phyloP scores from a whole-genome alignment of 2,797 vertebrate genomes.

The Pipistrellus pygmaeus region DNA sequence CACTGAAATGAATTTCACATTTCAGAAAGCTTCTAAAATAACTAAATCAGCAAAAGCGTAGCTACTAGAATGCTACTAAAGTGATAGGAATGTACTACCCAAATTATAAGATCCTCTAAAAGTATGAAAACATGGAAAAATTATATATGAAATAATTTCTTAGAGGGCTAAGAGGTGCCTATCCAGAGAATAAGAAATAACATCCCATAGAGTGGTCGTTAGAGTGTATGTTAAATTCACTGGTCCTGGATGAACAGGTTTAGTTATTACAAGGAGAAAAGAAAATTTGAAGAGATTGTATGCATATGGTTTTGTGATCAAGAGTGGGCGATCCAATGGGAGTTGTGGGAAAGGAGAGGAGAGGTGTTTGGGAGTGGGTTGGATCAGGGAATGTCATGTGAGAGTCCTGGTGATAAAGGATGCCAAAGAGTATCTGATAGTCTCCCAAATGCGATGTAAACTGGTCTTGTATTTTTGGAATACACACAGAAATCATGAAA shows the following conservation, averaged over 20 bases:
- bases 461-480: constrained; percentile 16
- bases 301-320: not conserved
- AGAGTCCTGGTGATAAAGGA: not conserved
- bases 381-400: no score
- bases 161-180: not conserved
- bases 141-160: not conserved
- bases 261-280: not conserved
- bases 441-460: not conserved
- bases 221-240: not conserved
- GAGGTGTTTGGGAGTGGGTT: not conserved
- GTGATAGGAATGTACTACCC: not conserved
- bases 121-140: not conserved
- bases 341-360: not conserved
- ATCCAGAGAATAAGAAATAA: not conserved
- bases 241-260: not conserved
- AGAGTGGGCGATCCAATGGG: not conserved
- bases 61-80: not conserved
- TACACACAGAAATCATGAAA: constrained; percentile 54
- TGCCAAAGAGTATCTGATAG: not conserved
- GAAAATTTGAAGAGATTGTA: not conserved
- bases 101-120: not conserved
- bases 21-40: not conserved
- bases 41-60: not conserved
- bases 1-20: not conserved
- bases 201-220: not conserved